These are phyloP conservation scores for Pentalonia nigronervosa DNA, from an alignment of 1,140 invertebrate genomes.

Conservation along the genomic window DNA sequence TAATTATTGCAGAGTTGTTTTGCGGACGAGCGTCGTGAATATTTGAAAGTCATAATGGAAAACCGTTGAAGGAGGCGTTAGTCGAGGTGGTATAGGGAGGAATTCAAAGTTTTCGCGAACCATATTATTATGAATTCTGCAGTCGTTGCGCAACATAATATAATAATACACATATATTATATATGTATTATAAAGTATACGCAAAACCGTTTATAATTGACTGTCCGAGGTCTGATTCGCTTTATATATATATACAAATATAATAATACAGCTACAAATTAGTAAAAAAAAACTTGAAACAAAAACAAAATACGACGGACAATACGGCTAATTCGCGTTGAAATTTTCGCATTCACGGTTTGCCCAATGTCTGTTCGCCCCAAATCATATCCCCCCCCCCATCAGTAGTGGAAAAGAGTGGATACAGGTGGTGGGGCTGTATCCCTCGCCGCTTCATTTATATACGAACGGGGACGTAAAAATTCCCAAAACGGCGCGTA, in stretches of 20 bases:
- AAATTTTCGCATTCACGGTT: background rate
- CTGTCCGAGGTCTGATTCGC: background rate
- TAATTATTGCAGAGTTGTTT: background rate
- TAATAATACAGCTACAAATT: background rate
- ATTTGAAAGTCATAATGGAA: background rate
- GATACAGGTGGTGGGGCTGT: background rate
- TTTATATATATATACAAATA: background rate
- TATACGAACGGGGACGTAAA: background rate
- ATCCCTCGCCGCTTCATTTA: no score
- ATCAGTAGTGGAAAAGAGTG: background rate
- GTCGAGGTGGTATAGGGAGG: background rate
- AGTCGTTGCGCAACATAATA: background rate
- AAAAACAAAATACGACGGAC: background rate
- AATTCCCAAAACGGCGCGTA: background rate
- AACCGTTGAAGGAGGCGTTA: background rate
- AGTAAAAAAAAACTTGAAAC: background rate
- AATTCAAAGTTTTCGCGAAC: constrained; percentile 8
- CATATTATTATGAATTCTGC: constrained; percentile 21
- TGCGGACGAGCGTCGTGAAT: background rate
- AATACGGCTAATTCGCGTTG: background rate
- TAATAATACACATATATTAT: background rate
- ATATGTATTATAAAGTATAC: background rate
- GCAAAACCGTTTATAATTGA: background rate
- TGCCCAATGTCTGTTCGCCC: background rate
- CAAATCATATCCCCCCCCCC: background rate